These are phyloP conservation scores for Anableps anableps DNA, from an alignment of 2,797 vertebrate genomes.

Conservation along the genomic window DNA sequence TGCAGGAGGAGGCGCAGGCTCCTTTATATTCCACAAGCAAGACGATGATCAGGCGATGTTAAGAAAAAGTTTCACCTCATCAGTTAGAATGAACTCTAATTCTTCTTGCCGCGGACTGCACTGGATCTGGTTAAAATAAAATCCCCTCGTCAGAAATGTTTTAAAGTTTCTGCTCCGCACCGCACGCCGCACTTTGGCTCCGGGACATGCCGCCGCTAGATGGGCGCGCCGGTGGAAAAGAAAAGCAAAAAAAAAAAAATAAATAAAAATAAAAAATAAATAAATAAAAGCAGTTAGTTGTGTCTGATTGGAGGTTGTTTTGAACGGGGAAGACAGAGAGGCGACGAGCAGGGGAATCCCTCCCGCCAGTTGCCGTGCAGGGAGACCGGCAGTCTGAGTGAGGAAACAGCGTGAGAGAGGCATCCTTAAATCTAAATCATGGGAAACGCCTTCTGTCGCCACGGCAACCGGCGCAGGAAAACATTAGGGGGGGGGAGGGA, in stretches of 20 bases:
- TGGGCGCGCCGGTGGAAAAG: conserved; percentile 36
- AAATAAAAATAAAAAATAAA: neutral
- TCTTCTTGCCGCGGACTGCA: conserved; percentile 14
- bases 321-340: conserved; percentile 52
- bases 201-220: conserved; percentile 57
- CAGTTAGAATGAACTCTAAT: conserved; percentile 46
- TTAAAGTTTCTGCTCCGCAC: conserved; percentile 58
- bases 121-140: conserved; percentile 19
- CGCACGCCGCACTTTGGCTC: conserved; percentile 45
- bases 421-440: conserved; percentile 87
- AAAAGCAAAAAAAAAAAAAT: neutral
- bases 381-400: conserved; percentile 72
- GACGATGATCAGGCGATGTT: conserved; percentile 12
- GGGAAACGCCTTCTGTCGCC: conserved; percentile 80
- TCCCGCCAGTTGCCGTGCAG: conserved; percentile 71
- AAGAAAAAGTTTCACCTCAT: conserved; percentile 75
- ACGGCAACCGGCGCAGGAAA: conserved; percentile 69
- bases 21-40: conserved; percentile 39
- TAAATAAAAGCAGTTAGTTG: neutral
- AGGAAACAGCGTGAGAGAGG: conserved; percentile 68
- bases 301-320: conserved; percentile 6
- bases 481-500: conserved; percentile 51
- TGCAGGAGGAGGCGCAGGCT: conserved; percentile 3
- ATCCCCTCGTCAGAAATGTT: conserved; percentile 18
- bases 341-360: conserved; percentile 75